A percentile compares a stretch with the other conserved stretches of the same genome.
phyloP scores from a whole-genome alignment of 2,113 vertebrate species.

The Cygnus atratus region DNA sequence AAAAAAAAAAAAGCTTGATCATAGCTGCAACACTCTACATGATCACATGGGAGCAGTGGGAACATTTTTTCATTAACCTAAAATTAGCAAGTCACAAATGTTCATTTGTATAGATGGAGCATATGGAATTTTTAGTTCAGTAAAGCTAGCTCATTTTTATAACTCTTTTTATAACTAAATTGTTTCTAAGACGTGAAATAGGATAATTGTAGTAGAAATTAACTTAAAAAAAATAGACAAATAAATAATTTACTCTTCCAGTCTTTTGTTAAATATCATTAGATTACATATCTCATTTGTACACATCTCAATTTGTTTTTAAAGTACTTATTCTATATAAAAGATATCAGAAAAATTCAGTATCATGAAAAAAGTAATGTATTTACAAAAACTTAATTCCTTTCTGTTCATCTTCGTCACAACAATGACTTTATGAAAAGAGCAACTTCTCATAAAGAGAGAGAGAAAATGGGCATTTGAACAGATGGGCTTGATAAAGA shows the following conservation, averaged over 20 bases:
- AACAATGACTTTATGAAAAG: constrained; percentile 19
- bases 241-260: not conserved
- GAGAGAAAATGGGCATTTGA: constrained; percentile 3
- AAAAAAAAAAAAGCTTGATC: not conserved
- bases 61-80: not conserved
- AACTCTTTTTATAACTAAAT: not conserved
- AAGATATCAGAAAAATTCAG: not conserved
- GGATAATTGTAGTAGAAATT: not conserved
- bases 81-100: not conserved
- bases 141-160: not conserved
- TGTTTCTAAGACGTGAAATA: not conserved
- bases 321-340: not conserved
- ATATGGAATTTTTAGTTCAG: not conserved
- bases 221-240: not conserved
- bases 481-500: constrained; percentile 46
- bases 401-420: not conserved
- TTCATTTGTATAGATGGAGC: rapidly evolving
- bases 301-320: not conserved
- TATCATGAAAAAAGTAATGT: rapidly evolving
- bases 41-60: not conserved
- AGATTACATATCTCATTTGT: not conserved
- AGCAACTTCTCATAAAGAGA: not conserved
- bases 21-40: not conserved
- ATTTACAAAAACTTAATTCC: not conserved
- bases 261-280: not conserved